phyloP scores from a whole-genome alignment of 92 coral and sea anemone genomes.

The Galaxea fascicularis region DNA sequence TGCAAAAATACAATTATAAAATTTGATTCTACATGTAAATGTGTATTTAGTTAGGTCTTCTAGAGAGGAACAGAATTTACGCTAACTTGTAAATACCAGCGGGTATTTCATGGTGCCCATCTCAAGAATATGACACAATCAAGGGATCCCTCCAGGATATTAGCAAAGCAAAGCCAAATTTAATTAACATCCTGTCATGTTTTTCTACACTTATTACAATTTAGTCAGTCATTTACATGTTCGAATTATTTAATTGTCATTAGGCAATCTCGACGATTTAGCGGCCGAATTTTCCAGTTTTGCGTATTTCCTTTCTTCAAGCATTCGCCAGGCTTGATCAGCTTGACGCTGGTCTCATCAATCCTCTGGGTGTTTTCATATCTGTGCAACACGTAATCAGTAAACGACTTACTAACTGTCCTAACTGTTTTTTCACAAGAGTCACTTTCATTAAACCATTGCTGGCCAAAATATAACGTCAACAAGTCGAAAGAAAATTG shows the following conservation, averaged over 20 bases:
- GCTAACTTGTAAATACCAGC: constrained; percentile 23
- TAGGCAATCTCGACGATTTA: neutral
- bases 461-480: too few species aligned
- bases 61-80: neutral
- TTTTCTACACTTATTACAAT: neutral
- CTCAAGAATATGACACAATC: constrained; percentile 7
- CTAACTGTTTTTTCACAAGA: too few species aligned
- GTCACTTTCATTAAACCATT: too few species aligned
- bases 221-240: neutral
- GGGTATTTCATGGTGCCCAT: constrained; percentile 18
- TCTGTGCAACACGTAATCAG: too few species aligned
- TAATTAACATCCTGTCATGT: neutral
- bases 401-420: too few species aligned
- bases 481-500: too few species aligned
- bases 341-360: neutral
- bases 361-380: too few species aligned
- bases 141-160: constrained; percentile 23
- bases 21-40: neutral
- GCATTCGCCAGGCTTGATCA: neutral
- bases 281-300: neutral
- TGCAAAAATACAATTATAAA: neutral
- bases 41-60: neutral
- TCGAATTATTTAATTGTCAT: neutral
- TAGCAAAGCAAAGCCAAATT: constrained; percentile 13
- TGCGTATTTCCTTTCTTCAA: neutral